Percentiles rank a stretch among this genome's conserved stretches.
Conservation (phyloP, 1,140 invertebrate species). For the Coptotermes formosanus region DNA sequence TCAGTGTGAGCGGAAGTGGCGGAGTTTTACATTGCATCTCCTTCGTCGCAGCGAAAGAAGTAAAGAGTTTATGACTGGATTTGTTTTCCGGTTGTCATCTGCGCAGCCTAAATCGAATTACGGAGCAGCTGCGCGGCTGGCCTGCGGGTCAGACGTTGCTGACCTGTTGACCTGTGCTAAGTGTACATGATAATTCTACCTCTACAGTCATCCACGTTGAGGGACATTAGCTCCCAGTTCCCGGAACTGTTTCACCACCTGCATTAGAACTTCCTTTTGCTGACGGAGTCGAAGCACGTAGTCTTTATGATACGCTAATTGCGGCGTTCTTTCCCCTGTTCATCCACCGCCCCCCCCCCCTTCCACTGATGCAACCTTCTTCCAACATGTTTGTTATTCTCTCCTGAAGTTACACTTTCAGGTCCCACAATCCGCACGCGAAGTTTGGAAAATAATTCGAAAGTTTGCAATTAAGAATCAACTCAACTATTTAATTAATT, state of each 20-base stretch:
- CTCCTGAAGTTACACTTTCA: not conserved
- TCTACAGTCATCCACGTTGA: not conserved
- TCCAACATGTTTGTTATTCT: not conserved
- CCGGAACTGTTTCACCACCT: not conserved
- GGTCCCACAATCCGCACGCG: not conserved
- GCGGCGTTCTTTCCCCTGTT: not conserved
- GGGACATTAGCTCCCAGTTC: not conserved
- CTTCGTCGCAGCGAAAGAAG: no score
- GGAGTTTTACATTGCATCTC: no score
- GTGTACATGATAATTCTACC: not conserved
- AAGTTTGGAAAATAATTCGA: not conserved
- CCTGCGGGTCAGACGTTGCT: constrained; percentile 4
- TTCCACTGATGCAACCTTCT: not conserved
- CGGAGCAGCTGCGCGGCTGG: not conserved
- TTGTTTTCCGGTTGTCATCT: no score
- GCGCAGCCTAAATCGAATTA: not conserved
- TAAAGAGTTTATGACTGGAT: no score
- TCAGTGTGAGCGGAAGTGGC: no score
- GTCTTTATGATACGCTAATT: not conserved
- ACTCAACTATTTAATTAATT: no score
- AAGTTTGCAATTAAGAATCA: not conserved
- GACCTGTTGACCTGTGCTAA: constrained; percentile 10
- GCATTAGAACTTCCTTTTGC: not conserved
- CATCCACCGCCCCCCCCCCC: no score
- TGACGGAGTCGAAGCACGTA: no score